These are phyloP conservation scores for Ctena decussata DNA, from an alignment of 2,888 invertebrate genomes.

Conservation along the genomic window DNA sequence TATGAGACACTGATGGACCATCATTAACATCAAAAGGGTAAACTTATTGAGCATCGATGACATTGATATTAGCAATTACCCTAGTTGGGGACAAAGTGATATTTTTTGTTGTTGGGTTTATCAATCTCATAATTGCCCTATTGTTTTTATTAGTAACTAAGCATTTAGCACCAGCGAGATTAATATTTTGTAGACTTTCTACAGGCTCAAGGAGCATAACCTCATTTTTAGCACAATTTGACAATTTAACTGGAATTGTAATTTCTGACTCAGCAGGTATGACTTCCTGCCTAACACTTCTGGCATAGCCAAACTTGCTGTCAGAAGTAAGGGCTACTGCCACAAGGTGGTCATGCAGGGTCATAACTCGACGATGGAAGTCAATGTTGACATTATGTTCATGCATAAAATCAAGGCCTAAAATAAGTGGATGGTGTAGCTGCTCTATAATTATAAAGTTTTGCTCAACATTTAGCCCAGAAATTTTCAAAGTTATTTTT, in stretches of 20 bases:
- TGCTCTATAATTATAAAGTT: slow-evolving; percentile 32
- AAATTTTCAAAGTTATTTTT: slow-evolving; percentile 5
- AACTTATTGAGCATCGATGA: neutral
- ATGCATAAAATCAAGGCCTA: slow-evolving; percentile 58
- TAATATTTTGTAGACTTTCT: neutral
- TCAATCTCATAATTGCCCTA: slow-evolving; percentile 18
- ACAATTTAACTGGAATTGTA: slow-evolving; percentile 26
- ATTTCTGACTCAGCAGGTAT: slow-evolving; percentile 31
- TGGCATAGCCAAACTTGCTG: slow-evolving; percentile 30
- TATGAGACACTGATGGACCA: neutral
- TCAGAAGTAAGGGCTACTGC: slow-evolving; percentile 17
- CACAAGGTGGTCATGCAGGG: slow-evolving; percentile 9
- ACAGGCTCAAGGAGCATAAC: slow-evolving; percentile 33
- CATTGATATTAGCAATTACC: neutral
- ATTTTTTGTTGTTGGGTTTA: slow-evolving; percentile 24
- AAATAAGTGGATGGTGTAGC: slow-evolving; percentile 47
- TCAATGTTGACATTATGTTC: slow-evolving; percentile 44
- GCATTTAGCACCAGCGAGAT: slow-evolving; percentile 29
- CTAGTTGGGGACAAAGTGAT: slow-evolving; percentile 3
- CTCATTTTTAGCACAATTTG: neutral
- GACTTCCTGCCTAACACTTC: neutral
- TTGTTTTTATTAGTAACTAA: slow-evolving; percentile 11
- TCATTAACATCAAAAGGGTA: neutral
- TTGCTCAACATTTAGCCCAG: slow-evolving; percentile 7
- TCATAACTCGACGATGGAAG: slow-evolving; percentile 18